phyloP scores from a whole-genome alignment of 2,113 vertebrate species.

The Egretta garzetta region DNA sequence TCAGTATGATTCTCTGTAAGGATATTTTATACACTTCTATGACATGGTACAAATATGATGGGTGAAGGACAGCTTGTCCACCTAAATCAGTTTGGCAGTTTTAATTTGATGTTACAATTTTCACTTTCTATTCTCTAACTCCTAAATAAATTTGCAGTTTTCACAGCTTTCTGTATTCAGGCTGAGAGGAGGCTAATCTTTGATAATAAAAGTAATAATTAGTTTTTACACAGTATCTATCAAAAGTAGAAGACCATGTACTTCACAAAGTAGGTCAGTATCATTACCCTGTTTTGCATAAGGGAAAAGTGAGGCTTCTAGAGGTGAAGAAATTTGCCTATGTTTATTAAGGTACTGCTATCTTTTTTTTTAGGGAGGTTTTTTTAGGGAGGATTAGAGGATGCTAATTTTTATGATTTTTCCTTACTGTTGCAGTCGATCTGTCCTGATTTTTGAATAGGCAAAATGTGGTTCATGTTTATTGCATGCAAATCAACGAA shows the following conservation, averaged over 20 bases:
- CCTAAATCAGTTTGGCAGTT: too few species aligned
- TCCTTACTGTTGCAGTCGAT: not conserved
- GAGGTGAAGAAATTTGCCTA: not conserved
- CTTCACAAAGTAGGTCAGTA: not conserved
- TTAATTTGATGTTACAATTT: too few species aligned
- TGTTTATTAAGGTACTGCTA: not conserved
- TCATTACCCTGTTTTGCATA: not conserved
- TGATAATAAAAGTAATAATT: not conserved
- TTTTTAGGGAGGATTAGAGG: not conserved
- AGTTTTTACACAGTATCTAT: not conserved
- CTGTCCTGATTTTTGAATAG: not conserved
- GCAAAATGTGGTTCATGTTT: not conserved
- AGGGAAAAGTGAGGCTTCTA: not conserved
- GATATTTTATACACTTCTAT: too few species aligned
- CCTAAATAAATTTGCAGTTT: not conserved
- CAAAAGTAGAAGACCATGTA: not conserved
- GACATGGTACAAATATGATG: too few species aligned
- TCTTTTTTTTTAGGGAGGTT: not conserved
- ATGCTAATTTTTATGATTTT: not conserved
- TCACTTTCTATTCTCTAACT: too few species aligned
- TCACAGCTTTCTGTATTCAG: not conserved
- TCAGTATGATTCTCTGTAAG: too few species aligned
- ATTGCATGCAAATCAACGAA: not conserved
- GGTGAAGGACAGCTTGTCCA: too few species aligned
- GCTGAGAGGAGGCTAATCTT: not conserved